Evolutionary conservation across 1,140 invertebrate species (phyloP), one percentile per base, ranked within the genome.

Genomic region (Drosophila obscura): DNA sequence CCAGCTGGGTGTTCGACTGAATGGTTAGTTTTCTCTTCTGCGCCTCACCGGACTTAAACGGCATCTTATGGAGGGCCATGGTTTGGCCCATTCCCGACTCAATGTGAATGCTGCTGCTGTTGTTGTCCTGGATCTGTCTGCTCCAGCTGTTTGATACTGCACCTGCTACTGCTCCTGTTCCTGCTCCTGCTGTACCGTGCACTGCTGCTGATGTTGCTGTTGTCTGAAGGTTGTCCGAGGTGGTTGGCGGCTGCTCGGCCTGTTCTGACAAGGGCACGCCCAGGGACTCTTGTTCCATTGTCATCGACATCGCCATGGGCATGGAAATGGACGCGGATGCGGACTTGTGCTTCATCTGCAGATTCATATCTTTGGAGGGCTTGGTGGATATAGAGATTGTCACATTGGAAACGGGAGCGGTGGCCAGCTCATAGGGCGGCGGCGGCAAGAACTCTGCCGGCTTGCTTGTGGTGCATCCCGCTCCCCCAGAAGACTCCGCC

Each of bases 371-470:
- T 58, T 85, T 83, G 26, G 44, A 65, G 13, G 59, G 84, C 43
- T 88, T 88, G 8, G 84, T 89, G 13, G 80, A 80, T 19, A 89
- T 85, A 19, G 85, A 85, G 15, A 89, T 88, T 48, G 83, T 88
- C 5, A 89, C 84, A 13, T 84, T 88, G 6, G 69, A 80, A 0
- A 67, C 66, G 4, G 80, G 72, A 2, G 61, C 78, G 0, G 78
- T 69, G 64, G 85, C 77, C 57, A 88, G 57, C 22, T 88, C 83
- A 26, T 88, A 88, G 1, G 75, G 79, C 31, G 82, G 82, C 1
- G 82, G 82, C 0, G 83, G 78, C 45, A 85, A 45, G 4, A 64
- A 55, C 39, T 87, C 73, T 0, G 48, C 22, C 5, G 76, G 49
- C 5, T 69, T 63, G 13, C 35, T 39, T 4, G 35, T 13, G 4